Conservation (phyloP, 92 coral and sea anemone species). For the Virgularia gustaviana region DNA sequence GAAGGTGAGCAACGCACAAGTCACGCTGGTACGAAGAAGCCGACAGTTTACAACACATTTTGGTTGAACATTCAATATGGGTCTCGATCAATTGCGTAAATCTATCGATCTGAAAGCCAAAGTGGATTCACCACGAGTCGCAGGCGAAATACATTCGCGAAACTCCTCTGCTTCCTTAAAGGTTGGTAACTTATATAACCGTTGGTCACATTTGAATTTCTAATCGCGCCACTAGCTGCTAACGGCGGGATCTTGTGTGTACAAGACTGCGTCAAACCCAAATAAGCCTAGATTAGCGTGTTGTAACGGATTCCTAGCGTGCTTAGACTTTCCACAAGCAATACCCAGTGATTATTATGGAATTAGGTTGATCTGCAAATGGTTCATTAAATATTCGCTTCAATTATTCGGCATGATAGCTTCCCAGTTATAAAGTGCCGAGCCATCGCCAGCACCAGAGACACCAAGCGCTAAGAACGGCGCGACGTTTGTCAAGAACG, state of each 20-base stretch:
- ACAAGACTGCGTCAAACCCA: too few species aligned
- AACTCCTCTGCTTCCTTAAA: not conserved
- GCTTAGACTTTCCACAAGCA: too few species aligned
- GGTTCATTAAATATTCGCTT: slow-evolving; percentile 24
- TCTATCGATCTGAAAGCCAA: slow-evolving; percentile 6
- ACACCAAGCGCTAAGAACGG: too few species aligned
- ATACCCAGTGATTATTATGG: too few species aligned
- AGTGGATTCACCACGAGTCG: not conserved
- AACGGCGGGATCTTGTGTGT: too few species aligned
- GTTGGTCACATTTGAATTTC: slow-evolving; percentile 13
- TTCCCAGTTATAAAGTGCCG: too few species aligned
- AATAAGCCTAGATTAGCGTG: too few species aligned
- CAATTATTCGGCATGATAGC: slow-evolving; percentile 23
- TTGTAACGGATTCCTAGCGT: too few species aligned
- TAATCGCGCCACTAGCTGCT: too few species aligned
- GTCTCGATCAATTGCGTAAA: slow-evolving; percentile 5
- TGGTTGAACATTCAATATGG: not conserved
- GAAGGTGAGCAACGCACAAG: not conserved
- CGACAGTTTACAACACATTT: not conserved
- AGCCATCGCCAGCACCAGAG: too few species aligned
- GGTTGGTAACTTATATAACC: not conserved
- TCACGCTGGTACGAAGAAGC: not conserved
- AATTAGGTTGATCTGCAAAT: too few species aligned
- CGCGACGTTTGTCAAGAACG: too few species aligned
- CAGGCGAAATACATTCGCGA: not conserved